phyloP scores from a whole-genome alignment of 2,797 vertebrate genomes.

The Parambassis ranga region DNA sequence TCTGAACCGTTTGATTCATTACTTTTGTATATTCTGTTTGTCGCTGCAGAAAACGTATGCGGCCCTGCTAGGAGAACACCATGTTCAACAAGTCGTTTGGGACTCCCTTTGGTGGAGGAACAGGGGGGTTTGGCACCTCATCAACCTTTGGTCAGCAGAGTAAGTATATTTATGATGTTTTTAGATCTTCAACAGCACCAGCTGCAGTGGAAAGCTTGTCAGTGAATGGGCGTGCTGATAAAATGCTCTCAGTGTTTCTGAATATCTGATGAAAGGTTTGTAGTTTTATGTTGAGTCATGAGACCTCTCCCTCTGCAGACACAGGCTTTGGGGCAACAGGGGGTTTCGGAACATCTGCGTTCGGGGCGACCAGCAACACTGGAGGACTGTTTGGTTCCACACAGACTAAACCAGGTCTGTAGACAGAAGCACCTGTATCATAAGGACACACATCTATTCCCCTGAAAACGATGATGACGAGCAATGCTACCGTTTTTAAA shows the following conservation, averaged over 20 bases:
- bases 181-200: no score
- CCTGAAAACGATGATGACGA: no score
- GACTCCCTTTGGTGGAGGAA: conserved; percentile 88
- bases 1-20: no score
- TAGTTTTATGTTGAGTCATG: neutral
- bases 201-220: no score
- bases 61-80: conserved; percentile 73
- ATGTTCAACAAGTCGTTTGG: conserved; percentile 97
- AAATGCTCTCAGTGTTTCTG: no score
- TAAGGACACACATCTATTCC: no score
- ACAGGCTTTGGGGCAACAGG: conserved; percentile 87
- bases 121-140: conserved; percentile 88
- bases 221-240: no score
- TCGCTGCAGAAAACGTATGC: conserved; percentile 72
- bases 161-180: conserved; percentile 78
- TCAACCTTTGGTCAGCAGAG: conserved; percentile 95
- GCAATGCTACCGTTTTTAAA: no score
- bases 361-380: conserved; percentile 85
- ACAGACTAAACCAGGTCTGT: conserved; percentile 91
- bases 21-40: no score
- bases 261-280: no score
- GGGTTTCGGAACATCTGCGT: conserved; percentile 90
- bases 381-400: conserved; percentile 90
- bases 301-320: conserved; percentile 67
- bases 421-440: no score